Conservation (phyloP, 2,888 invertebrate species). For the Sthenelais limicola region DNA sequence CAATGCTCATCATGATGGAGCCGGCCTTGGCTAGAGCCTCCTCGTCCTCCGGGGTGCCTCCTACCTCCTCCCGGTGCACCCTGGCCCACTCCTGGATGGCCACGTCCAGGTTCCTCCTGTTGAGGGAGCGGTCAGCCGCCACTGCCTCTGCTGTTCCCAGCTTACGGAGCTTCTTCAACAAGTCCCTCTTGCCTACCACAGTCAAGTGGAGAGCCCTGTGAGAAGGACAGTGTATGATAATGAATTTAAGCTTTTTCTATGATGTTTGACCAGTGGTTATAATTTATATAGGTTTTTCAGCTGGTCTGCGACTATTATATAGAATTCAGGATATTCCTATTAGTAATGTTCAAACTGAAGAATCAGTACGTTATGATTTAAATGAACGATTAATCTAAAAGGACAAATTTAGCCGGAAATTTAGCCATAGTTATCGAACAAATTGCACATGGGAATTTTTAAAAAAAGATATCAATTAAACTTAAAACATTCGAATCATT, state of each 20-base stretch:
- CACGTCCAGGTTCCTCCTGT: constrained; percentile 52
- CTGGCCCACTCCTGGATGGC: constrained; percentile 53
- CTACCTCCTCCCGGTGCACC: constrained; percentile 42
- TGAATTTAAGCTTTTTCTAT: neutral
- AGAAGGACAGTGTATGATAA: neutral
- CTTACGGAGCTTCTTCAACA: constrained; percentile 46
- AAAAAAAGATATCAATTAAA: too few species aligned
- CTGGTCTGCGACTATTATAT: too few species aligned
- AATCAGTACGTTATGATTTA: too few species aligned
- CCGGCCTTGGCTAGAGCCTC: constrained; percentile 46
- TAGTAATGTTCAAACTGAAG: too few species aligned
- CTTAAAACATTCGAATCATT: too few species aligned
- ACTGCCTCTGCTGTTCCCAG: constrained; percentile 42
- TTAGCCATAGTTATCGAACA: too few species aligned
- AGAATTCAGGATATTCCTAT: too few species aligned
- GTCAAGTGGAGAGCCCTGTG: constrained; percentile 51
- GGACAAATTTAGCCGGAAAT: too few species aligned
- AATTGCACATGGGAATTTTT: too few species aligned
- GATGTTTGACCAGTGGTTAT: neutral
- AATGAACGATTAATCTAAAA: too few species aligned
- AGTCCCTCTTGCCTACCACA: constrained; percentile 45
- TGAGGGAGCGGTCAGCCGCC: constrained; percentile 46
- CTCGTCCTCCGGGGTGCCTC: constrained; percentile 32
- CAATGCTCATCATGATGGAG: constrained; percentile 52
- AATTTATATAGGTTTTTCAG: neutral